A percentile compares a stretch with the other conserved stretches of the same genome.
Conservation (phyloP, 2,113 vertebrate species). For the Mola mola region DNA sequence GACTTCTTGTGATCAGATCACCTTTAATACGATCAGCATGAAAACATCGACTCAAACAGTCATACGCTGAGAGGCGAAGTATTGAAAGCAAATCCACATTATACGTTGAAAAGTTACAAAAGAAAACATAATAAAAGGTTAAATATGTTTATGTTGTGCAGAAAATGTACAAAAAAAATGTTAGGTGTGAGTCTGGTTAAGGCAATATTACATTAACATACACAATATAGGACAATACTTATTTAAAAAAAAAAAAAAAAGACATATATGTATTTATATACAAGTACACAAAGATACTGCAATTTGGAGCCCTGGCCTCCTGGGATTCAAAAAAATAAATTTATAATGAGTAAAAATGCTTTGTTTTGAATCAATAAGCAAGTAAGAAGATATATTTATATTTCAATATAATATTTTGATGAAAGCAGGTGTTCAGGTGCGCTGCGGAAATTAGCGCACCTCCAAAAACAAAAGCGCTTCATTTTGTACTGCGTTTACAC, state of each 20-base stretch:
- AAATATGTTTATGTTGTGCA: conserved; percentile 66
- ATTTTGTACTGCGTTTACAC: conserved; percentile 17
- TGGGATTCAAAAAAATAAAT: conserved; percentile 35
- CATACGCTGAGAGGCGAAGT: conserved; percentile 59
- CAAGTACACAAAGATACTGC: conserved; percentile 78
- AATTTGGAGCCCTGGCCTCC: conserved; percentile 61
- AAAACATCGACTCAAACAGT: conserved; percentile 55
- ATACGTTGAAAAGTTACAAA: conserved; percentile 40
- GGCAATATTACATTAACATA: conserved; percentile 54
- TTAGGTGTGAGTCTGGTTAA: conserved; percentile 55
- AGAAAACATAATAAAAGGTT: conserved; percentile 45
- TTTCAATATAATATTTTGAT: conserved; percentile 21
- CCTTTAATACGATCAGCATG: conserved; percentile 73
- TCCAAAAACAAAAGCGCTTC: not conserved
- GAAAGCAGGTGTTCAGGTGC: conserved; percentile 12
- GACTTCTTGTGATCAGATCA: conserved; percentile 48
- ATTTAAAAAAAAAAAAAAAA: conserved; percentile 24
- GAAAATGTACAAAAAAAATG: conserved; percentile 74
- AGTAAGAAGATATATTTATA: conserved; percentile 33
- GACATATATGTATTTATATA: conserved; percentile 66
- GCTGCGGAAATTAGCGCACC: not conserved
- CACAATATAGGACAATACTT: conserved; percentile 49
- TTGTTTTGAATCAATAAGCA: conserved; percentile 25
- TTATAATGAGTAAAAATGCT: conserved; percentile 24
- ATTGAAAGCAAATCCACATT: conserved; percentile 64